Percentiles rank a stretch among this genome's conserved stretches.
Conservation (phyloP, 1,140 invertebrate genomes). For the Zophobas atratus region DNA sequence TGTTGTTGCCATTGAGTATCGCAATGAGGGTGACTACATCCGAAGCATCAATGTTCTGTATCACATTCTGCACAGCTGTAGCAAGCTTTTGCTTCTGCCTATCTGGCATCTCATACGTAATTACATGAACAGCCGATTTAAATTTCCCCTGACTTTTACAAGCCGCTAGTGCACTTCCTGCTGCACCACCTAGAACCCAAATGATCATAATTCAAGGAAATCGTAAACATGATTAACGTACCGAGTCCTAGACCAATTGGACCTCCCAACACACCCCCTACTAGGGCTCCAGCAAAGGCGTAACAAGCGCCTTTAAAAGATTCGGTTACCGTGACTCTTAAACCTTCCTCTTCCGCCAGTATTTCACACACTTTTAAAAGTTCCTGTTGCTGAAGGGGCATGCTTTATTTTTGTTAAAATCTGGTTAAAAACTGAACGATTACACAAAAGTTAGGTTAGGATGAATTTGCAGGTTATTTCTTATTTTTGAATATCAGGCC, state of each 20-base stretch:
- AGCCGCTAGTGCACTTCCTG: slow-evolving; percentile 36
- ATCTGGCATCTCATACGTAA: slow-evolving; percentile 44
- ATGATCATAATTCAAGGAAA: slow-evolving; percentile 1
- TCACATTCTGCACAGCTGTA: slow-evolving; percentile 1
- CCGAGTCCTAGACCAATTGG: slow-evolving; percentile 39
- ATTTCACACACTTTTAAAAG: slow-evolving; percentile 37
- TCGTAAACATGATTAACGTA: not conserved
- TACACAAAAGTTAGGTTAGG: slow-evolving; percentile 7
- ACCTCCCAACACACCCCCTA: slow-evolving; percentile 36
- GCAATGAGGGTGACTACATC: slow-evolving; percentile 35
- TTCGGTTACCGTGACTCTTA: slow-evolving; percentile 33
- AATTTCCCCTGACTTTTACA: slow-evolving; percentile 33
- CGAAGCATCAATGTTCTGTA: slow-evolving; percentile 17
- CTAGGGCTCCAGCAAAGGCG: slow-evolving; percentile 28
- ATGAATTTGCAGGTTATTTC: not conserved
- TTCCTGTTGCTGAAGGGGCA: slow-evolving; percentile 9
- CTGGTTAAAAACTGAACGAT: not conserved
- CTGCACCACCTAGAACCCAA: slow-evolving; percentile 28
- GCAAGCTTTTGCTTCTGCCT: slow-evolving; percentile 33
- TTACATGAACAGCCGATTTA: slow-evolving; percentile 42
- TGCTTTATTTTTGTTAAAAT: not conserved
- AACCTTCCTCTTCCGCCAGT: slow-evolving; percentile 40
- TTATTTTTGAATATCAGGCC: not conserved
- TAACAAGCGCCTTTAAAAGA: slow-evolving; percentile 25
- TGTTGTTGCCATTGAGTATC: slow-evolving; percentile 1